Percentiles rank a stretch among this genome's conserved stretches.
These are phyloP conservation scores for Streptopelia turtur DNA, from an alignment of 2,797 vertebrate genomes.

Conservation along the genomic window DNA sequence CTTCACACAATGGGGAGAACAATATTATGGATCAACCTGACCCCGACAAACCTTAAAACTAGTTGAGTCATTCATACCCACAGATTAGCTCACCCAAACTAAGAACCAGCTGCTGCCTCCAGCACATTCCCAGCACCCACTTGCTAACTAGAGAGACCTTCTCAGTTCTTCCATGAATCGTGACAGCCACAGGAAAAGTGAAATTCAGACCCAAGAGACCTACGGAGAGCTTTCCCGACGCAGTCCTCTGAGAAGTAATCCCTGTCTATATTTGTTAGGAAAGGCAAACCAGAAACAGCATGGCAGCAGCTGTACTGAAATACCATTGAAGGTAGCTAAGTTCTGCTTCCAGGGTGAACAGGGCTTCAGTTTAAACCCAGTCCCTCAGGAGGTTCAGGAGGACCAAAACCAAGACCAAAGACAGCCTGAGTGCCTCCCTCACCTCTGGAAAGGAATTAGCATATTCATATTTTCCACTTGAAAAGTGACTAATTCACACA, in stretches of 20 bases:
- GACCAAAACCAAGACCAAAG: not conserved
- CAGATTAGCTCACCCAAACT: not conserved
- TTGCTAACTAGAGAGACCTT: not conserved
- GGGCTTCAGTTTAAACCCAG: not conserved
- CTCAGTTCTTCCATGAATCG: not conserved
- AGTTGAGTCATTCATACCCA: not conserved
- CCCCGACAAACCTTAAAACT: not conserved
- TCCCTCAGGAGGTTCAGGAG: not conserved
- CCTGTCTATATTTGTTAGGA: not conserved
- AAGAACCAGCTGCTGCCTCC: not conserved
- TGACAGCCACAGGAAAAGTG: not conserved
- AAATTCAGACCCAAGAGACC: not conserved
- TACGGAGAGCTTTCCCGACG: not conserved
- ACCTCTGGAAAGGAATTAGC: not conserved
- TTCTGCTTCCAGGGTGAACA: not conserved
- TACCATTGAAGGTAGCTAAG: not conserved
- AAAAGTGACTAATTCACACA: slow-evolving; percentile 37
- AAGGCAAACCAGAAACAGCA: not conserved
- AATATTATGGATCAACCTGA: not conserved
- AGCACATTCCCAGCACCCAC: not conserved
- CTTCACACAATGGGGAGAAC: not conserved
- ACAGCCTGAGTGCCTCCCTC: not conserved
- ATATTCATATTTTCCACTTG: slow-evolving; percentile 30
- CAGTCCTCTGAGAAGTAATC: not conserved
- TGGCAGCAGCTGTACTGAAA: not conserved